Base-by-base conservation (phyloP, 2,113 vertebrate genomes). In the Scomber scombrus region DNA sequence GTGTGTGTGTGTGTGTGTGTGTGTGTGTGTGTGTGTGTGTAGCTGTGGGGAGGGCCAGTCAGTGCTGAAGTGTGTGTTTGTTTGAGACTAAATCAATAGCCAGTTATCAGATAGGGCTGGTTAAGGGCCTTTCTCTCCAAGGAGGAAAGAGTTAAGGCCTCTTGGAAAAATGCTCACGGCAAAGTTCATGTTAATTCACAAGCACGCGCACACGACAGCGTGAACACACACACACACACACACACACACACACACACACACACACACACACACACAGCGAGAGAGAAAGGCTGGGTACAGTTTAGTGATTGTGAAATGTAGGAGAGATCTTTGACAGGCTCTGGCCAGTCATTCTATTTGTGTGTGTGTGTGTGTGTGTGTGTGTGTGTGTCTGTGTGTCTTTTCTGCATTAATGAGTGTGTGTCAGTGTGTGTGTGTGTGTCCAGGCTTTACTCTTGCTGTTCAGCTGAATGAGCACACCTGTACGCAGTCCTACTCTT, bases 11-110 rank as follows among this genome's bases (percentile, higher is more conserved):
- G 61, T 26, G 61, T 63, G 63, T 78, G 73, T 64, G 57, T 21
- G 58, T 51, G 64, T 26, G 66, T 65, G 63, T 64, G 65, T 34
- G 65, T 60, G 71, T 54, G 31, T 65, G 45, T 55, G 62, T 62
- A 15, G 47, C 52, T 65, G 54, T 52, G 66, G 26, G 63, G 67
- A 60, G 68, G 14, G 78, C 72, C 49, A 63, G 50, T 50, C 55
- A 23, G 40, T 51, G 71, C 40, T 70, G 21, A 56, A 26, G 62
- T 55, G 29, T 78, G 71, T 79, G 71, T 60, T 7, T 34, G 56
- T 69, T 52, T 69, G 68, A 62, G 47, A 63, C 60, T 75, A 89
- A 90, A 92, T 89, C 88, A 87, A 88, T 89, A 90, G 71, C 3
- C 65, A 62, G 71, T 87, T 80, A 89, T 88, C 81, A 86, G 71